These are phyloP conservation scores for Fopius arisanus DNA, from an alignment of 1,140 invertebrate genomes.

Conservation along the genomic window DNA sequence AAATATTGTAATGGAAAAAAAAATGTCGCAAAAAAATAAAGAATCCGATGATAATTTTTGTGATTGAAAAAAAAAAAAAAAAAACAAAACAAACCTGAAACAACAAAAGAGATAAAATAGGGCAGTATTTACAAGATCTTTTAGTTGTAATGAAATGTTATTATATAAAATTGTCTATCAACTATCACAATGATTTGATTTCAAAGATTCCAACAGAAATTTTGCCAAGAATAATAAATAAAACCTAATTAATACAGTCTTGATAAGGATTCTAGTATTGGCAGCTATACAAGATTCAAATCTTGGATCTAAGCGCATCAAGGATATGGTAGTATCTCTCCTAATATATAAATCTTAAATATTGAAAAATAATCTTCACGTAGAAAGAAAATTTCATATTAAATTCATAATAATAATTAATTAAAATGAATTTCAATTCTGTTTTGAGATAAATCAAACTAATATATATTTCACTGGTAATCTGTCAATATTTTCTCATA, in stretches of 20 bases:
- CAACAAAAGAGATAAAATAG: neutral
- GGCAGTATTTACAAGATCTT: neutral
- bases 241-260: conserved; percentile 9
- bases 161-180: neutral
- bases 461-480: neutral
- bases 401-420: neutral
- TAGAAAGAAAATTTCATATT: neutral
- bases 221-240: neutral
- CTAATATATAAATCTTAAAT: neutral
- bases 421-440: neutral
- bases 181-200: neutral
- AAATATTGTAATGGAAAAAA: conserved; percentile 1
- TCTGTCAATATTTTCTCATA: neutral
- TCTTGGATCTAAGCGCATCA: neutral
- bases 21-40: neutral
- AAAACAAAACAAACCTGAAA: neutral
- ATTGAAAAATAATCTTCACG: neutral
- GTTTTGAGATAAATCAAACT: neutral
- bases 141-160: neutral
- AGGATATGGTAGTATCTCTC: neutral
- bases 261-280: neutral
- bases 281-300: neutral
- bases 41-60: neutral
- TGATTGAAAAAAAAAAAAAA: too few species aligned
- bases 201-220: neutral